Evolutionary conservation across 1,140 invertebrate species (phyloP).

Genomic region (Drosophila truncata): DNA sequence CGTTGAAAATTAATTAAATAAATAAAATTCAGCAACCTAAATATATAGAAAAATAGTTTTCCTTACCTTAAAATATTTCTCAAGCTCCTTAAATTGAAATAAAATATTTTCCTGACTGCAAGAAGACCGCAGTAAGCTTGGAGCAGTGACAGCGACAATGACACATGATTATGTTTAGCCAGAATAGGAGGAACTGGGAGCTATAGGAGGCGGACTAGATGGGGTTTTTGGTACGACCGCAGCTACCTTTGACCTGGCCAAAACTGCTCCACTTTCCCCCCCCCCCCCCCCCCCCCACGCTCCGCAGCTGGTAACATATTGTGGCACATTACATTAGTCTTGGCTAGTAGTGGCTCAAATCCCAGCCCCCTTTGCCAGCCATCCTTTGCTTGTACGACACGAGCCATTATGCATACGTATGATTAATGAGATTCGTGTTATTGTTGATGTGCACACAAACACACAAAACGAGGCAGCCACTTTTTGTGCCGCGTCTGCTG

Average conservation of each 20-base stretch:
- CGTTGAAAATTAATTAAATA: neutral
- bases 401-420: constrained; percentile 79
- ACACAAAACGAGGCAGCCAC: neutral
- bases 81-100: neutral
- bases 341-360: constrained; percentile 27
- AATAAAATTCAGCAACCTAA: too few relatives aligned
- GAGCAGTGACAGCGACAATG: constrained; percentile 69
- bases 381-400: constrained; percentile 57
- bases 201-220: neutral
- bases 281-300: neutral
- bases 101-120: neutral
- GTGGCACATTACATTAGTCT: constrained; percentile 65
- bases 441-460: constrained; percentile 63
- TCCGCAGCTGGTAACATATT: constrained; percentile 68
- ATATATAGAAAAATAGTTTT: neutral
- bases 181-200: constrained; percentile 18
- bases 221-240: constrained; percentile 16
- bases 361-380: constrained; percentile 22
- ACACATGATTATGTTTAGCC: constrained; percentile 79
- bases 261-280: constrained; percentile 10
- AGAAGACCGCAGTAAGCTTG: neutral
- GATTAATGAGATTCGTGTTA: constrained; percentile 81
- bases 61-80: neutral
- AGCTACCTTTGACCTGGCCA: constrained; percentile 54
- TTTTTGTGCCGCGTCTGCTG: constrained; percentile 3